Base-by-base conservation (phyloP, 1,140 invertebrate species). In the Chrysopa pallens region DNA sequence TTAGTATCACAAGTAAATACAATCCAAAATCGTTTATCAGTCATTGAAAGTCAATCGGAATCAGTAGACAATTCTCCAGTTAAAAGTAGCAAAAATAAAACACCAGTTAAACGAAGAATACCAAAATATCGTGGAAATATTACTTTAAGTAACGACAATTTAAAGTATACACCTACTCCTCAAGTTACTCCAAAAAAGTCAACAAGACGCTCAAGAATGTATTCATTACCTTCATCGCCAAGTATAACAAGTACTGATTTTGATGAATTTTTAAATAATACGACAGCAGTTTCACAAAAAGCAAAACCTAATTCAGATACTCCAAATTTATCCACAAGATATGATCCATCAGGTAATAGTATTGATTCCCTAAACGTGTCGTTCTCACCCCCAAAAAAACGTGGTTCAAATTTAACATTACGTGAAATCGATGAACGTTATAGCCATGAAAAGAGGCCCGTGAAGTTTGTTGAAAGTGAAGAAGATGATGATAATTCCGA, bases 1-100 rank as follows among this genome's bases (percentile, higher is more conserved):
- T 58, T 78, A 14, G 68, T 76, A 11, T 61, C 63, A 12, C 72
- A 76, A 57, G 71, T 79, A 27, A 66, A 72, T 45, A 64, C 66
- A 4, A 52, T 79, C 29, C 69, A 76, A 55, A 64, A 59, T 47
- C 65, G 74, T 40, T 65, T 78, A 48, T 56, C 51, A 37, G 58
- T 57, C 1, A 70, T 72, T 29, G 67, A 70, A 49, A 46, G 36
- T 38, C 46, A 47, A 8, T 54, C 52, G 11, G 50, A 52, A 46
- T 44, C 46, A 15, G 27, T 47, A 6, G 41, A 44, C 39, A 50
- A 44, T 41, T 50, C 49, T 9, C 17, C 51, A 37, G 42, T 49
- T 9, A 9, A 33, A 6, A 11, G 4, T 12, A 33, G 6, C 8
- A 33, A 33, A 12, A 9, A 9, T 6, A 11, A 11, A 33, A 33